Base-by-base conservation (phyloP, 2,113 vertebrate genomes). In the Pollachius pollachius region DNA sequence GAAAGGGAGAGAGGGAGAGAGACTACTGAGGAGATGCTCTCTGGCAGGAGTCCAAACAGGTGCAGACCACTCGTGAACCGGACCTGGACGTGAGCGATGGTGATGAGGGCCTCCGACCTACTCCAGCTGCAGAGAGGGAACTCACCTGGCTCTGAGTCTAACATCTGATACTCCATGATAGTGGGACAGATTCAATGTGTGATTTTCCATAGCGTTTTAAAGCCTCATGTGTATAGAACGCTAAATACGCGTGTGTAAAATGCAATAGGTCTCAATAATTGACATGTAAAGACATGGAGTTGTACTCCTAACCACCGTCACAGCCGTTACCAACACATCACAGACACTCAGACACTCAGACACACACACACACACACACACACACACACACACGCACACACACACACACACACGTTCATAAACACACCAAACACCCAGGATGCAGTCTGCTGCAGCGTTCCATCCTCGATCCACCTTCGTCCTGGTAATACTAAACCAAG, bases 31-130 rank as follows among this genome's bases (percentile, higher is more conserved):
- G 37, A 15, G 58, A 73, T 62, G 62, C 72, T 78, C 73, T 79
- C 13, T 9, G 69, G 27, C 80, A 65, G 13, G 9, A 71, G 34
- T 81, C 67, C 3, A n/a, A 37, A 70, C 74, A 84, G 89, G 84
- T 76, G 81, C 78, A 78, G 82, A 76, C 68, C 2, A 57, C 69
- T 75, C 74, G 83, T 71, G 64, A 52, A 4, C 73, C 56, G 84
- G 85, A 90, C 85, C 87, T 89, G 88, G 76, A 85, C 71, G 65
- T 65, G 73, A 74, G 74, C 67, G 70, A 74, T 61, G 76, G 78
- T 79, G 82, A 75, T 65, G 77, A 75, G 76, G 79, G 85, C 83
- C 72, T 13, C 41, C 41, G 12, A 48, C 11, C 41, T 9, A 12
- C 41, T 48, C 41, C 41, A 48, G 41, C 12, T 7, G 41, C 41